A percentile compares a stretch with the other conserved stretches of the same genome.
Conservation (phyloP, 2,888 invertebrate species). For the Cephonodes hylas region DNA sequence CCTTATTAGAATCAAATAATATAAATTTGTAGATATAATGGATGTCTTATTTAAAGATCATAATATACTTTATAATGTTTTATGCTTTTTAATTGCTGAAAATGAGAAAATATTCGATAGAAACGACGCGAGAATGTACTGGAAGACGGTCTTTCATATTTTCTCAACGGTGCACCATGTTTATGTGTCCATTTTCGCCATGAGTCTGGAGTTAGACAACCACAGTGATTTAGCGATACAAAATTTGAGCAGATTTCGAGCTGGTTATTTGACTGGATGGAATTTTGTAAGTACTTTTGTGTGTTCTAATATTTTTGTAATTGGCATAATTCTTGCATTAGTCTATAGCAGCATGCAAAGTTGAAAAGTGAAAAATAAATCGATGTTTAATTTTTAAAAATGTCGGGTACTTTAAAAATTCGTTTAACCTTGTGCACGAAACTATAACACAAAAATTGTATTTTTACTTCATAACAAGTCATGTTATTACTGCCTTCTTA, state of each 20-base stretch:
- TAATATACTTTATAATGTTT: constrained; percentile 63
- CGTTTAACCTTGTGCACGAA: no score
- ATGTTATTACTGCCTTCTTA: no score
- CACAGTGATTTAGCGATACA: constrained; percentile 23
- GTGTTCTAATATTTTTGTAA: no score
- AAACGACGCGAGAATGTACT: constrained; percentile 60
- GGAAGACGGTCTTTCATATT: constrained; percentile 61
- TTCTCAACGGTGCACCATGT: constrained; percentile 48
- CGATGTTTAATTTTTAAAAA: no score
- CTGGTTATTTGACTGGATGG: constrained; percentile 64
- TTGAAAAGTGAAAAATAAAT: no score
- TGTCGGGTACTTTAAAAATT: no score
- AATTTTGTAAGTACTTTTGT: constrained; percentile 60
- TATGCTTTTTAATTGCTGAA: constrained; percentile 68
- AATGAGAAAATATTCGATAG: constrained; percentile 67
- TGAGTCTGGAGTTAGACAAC: neutral
- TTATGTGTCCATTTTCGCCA: constrained; percentile 41
- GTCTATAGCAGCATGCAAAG: no score
- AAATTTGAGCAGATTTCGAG: constrained; percentile 47
- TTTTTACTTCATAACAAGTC: no score
- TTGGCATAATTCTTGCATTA: no score
- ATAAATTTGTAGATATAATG: constrained; percentile 37
- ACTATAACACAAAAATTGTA: no score
- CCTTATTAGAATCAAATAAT: neutral
- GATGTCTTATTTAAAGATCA: constrained; percentile 58